Conservation (phyloP, 2,113 vertebrate genomes). For the Phoxinus phoxinus region DNA sequence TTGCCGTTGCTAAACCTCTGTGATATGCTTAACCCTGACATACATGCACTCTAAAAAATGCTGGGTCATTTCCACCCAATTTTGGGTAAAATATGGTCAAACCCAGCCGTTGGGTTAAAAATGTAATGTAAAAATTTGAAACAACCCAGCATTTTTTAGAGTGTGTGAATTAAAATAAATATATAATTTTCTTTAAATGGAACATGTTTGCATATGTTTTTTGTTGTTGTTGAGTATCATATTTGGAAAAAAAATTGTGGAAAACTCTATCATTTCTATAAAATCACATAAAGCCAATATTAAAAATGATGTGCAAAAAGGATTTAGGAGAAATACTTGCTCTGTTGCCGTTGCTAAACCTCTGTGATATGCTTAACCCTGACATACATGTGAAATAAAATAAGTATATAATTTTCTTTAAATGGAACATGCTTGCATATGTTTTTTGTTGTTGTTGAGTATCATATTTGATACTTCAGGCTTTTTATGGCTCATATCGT, state of each 20-base stretch:
- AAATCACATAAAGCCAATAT: background rate
- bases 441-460: background rate
- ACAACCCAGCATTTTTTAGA: no score
- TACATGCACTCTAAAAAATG: no score
- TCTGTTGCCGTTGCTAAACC: background rate
- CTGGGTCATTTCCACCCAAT: no score
- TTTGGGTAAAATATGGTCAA: no score
- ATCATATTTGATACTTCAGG: background rate
- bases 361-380: background rate
- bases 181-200: background rate
- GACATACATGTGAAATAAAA: no score
- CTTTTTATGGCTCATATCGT: background rate
- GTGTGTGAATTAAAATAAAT: no score
- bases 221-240: background rate
- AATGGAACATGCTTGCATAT: background rate
- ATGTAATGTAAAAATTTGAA: no score
- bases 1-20: background rate
- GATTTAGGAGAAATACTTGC: background rate
- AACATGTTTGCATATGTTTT: background rate
- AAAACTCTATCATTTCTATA: no score
- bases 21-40: background rate
- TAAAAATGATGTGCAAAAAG: background rate
- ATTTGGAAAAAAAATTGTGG: no score
- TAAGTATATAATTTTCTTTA: background rate
- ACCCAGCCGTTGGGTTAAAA: no score